Base-by-base conservation (phyloP, 1,140 invertebrate genomes). In the Drosophila equinoxialis region DNA sequence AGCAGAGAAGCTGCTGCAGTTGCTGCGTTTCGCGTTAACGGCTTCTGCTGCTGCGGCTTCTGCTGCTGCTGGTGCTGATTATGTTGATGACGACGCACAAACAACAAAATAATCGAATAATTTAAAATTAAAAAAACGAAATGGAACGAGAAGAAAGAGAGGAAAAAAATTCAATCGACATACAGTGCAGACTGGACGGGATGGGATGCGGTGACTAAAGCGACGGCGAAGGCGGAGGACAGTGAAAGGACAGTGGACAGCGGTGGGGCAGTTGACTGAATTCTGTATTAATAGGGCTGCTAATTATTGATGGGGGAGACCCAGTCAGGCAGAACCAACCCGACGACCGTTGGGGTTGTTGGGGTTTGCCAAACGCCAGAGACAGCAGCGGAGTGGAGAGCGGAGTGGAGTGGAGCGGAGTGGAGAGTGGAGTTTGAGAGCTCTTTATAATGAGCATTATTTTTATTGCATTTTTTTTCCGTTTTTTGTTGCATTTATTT, bases 41-140 rank as follows among this genome's bases (percentile, higher is more conserved):
- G 72, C 45, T 6, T 26, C 41, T 62, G 55, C 37, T 41, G 58
- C 45, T 30, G 54, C 54, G 45, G 33, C 33, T 35, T 2, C 7
- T 35, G 55, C 37, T 37, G 35, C 33, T 45, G 58, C 45, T 30
- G 48, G 6, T 41, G 60, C 61, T 76, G 75, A 85, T 86, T 77
- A 79, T 87, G 85, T 72, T 86, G 83, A 73, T 86, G 83, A 76
- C 72, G 76, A 37, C 51, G 74, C 74, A 55, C 79, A 81, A 87
- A 82, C 75, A 86, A 71, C 71, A 82, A 79, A 73, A 82, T 86
- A 86, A 82, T 87, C 82, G 75, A 74, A 82, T 79, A 79, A 76
- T 87, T 86, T 82, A 82, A 79, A 65, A 77, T 74, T 48, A 62
- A 48, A 54, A 60, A 35, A 69, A 6, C 30, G 6, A 30, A 30